Evolutionary conservation across 2,888 invertebrate genomes (phyloP).

Genomic region (Vesta saturnalis): DNA sequence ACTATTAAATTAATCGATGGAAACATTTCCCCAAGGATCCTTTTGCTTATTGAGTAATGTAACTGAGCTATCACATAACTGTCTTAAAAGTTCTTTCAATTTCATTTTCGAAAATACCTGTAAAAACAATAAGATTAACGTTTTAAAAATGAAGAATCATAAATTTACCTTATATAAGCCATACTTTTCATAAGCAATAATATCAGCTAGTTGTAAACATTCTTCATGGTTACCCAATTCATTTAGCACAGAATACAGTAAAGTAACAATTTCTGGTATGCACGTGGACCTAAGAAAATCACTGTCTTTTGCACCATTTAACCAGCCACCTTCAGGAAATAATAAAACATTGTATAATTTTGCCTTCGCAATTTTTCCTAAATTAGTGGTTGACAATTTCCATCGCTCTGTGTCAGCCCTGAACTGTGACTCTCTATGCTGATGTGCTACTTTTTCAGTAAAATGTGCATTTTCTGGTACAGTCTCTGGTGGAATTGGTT

Average conservation of each 20-base stretch:
- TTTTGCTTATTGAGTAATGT: slow-evolving; percentile 77
- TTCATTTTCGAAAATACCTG: slow-evolving; percentile 81
- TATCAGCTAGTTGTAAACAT: slow-evolving; percentile 81
- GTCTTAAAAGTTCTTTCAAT: slow-evolving; percentile 77
- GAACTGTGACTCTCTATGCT: slow-evolving; percentile 83
- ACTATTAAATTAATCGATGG: slow-evolving; percentile 50
- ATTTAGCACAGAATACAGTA: slow-evolving; percentile 82
- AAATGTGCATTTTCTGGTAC: slow-evolving; percentile 73
- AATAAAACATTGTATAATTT: slow-evolving; percentile 86
- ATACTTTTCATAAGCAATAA: slow-evolving; percentile 81
- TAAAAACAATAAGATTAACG: slow-evolving; percentile 15
- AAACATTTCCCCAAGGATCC: slow-evolving; percentile 82
- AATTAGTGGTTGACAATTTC: slow-evolving; percentile 73
- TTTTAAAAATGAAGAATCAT: slow-evolving; percentile 17
- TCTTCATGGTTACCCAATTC: slow-evolving; percentile 80
- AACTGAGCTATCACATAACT: slow-evolving; percentile 82
- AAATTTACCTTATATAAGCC: slow-evolving; percentile 77
- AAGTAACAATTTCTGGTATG: slow-evolving; percentile 82
- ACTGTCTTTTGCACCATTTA: slow-evolving; percentile 72
- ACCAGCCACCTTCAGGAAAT: slow-evolving; percentile 92
- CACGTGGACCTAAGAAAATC: slow-evolving; percentile 79
- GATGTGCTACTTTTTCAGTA: slow-evolving; percentile 87
- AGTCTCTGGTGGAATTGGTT: slow-evolving; percentile 76
- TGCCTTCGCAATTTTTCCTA: slow-evolving; percentile 73
- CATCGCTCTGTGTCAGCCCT: slow-evolving; percentile 82